These are phyloP conservation scores for Griposia aprilina DNA, from an alignment of 2,888 invertebrate species.

Conservation along the genomic window DNA sequence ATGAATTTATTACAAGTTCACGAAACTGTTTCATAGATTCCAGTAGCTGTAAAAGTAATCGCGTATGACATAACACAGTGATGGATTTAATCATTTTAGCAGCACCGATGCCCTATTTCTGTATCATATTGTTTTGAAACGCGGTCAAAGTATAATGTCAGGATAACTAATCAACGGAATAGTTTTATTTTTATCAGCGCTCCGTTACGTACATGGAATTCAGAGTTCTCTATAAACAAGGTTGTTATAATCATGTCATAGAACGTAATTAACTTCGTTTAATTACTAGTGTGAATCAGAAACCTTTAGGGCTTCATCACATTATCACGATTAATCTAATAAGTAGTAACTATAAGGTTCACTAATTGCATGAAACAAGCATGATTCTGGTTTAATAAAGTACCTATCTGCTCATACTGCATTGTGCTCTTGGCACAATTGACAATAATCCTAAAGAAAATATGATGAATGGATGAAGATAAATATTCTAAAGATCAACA, in stretches of 20 bases:
- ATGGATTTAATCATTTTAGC: constrained; percentile 57
- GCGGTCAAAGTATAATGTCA: constrained; percentile 62
- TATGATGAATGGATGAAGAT: neutral
- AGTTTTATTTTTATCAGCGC: constrained; percentile 51
- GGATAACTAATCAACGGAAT: constrained; percentile 63
- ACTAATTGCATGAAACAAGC: neutral
- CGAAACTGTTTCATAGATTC: neutral
- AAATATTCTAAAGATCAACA: neutral
- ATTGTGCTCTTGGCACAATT: neutral
- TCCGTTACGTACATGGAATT: constrained; percentile 7
- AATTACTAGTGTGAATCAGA: constrained; percentile 32
- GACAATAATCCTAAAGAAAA: neutral
- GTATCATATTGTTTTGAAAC: constrained; percentile 61
- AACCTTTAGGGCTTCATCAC: constrained; percentile 29
- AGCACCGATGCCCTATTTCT: constrained; percentile 54
- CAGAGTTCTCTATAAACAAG: constrained; percentile 23
- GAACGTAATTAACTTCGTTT: constrained; percentile 25
- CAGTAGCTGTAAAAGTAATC: constrained; percentile 40
- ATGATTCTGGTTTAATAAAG: neutral
- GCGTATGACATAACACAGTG: constrained; percentile 27
- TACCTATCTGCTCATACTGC: neutral
- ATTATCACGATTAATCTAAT: constrained; percentile 42
- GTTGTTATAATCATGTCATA: constrained; percentile 18
- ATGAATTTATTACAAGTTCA: neutral
- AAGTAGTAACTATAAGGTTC: constrained; percentile 23